Percentiles rank a stretch among this genome's conserved stretches.
phyloP scores from a whole-genome alignment of 2,888 invertebrate genomes.

The Zygogramma bicolorata region DNA sequence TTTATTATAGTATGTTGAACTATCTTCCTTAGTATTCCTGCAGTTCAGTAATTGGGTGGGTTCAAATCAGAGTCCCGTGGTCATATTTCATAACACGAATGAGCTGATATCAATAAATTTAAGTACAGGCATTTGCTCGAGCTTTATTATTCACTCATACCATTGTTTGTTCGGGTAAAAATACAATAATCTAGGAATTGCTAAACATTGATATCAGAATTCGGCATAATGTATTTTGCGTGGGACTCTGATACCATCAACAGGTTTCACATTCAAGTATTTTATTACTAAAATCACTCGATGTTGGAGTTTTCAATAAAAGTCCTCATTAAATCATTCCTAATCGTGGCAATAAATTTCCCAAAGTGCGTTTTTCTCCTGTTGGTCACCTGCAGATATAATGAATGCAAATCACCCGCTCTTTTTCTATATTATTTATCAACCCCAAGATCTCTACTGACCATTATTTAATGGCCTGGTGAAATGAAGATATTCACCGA shows the following conservation, averaged over 20 bases:
- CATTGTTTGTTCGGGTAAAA: too few relatives aligned
- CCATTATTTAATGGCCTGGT: slow-evolving; percentile 13
- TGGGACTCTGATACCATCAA: not conserved
- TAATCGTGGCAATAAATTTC: slow-evolving; percentile 8
- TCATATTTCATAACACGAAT: too few relatives aligned
- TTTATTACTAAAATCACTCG: not conserved
- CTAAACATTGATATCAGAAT: too few relatives aligned
- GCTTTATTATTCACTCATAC: too few relatives aligned
- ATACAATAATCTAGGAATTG: too few relatives aligned
- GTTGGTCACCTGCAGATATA: not conserved
- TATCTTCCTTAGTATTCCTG: too few relatives aligned
- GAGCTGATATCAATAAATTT: too few relatives aligned
- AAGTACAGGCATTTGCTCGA: too few relatives aligned
- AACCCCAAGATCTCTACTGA: slow-evolving; percentile 6
- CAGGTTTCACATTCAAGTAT: not conserved
- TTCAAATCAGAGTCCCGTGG: too few relatives aligned
- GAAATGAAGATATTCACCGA: slow-evolving; percentile 15
- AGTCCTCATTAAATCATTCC: not conserved
- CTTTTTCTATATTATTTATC: slow-evolving; percentile 4
- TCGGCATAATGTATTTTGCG: not conserved
- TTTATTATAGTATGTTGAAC: too few relatives aligned
- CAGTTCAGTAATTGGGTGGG: too few relatives aligned
- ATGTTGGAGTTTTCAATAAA: not conserved
- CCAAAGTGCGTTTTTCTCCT: not conserved
- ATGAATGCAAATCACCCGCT: slow-evolving; percentile 6